Evolutionary conservation across 2,888 invertebrate species (phyloP).

Genomic region (Tribolium freemani): DNA sequence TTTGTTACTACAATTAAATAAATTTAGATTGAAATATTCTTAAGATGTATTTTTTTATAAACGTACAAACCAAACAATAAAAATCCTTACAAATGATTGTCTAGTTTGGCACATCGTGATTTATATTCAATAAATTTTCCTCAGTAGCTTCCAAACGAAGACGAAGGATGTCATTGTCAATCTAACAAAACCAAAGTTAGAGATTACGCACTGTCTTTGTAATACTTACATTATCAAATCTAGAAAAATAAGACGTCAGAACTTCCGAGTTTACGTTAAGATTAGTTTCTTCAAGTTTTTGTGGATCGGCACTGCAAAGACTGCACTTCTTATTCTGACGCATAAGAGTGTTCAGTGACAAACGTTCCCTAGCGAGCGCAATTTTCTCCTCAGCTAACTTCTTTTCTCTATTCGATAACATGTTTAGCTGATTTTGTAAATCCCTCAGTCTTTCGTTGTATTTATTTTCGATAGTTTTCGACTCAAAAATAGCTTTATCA

Average conservation of each 20-base stretch:
- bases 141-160: constrained; percentile 27
- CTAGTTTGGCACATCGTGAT: constrained; percentile 14
- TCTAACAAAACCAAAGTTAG: constrained; percentile 12
- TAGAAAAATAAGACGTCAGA: constrained; percentile 5
- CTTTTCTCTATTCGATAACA: constrained; percentile 72
- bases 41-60: constrained; percentile 25
- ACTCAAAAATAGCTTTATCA: constrained; percentile 68
- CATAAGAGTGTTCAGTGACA: constrained; percentile 71
- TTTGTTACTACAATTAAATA: constrained; percentile 37
- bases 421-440: constrained; percentile 72
- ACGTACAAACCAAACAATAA: constrained; percentile 22
- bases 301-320: constrained; percentile 58
- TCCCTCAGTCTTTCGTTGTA: constrained; percentile 73
- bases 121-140: constrained; percentile 1
- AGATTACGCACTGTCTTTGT: not conserved
- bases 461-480: constrained; percentile 65
- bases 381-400: constrained; percentile 76
- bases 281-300: constrained; percentile 23
- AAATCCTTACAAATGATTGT: constrained; percentile 11
- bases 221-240: constrained; percentile 33
- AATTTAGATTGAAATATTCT: constrained; percentile 29
- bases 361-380: constrained; percentile 72
- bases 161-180: constrained; percentile 23
- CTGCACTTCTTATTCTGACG: constrained; percentile 67
- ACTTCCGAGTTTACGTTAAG: constrained; percentile 1